Evolutionary conservation across 1,140 invertebrate genomes (phyloP).

Genomic region (Drosophila bocqueti): DNA sequence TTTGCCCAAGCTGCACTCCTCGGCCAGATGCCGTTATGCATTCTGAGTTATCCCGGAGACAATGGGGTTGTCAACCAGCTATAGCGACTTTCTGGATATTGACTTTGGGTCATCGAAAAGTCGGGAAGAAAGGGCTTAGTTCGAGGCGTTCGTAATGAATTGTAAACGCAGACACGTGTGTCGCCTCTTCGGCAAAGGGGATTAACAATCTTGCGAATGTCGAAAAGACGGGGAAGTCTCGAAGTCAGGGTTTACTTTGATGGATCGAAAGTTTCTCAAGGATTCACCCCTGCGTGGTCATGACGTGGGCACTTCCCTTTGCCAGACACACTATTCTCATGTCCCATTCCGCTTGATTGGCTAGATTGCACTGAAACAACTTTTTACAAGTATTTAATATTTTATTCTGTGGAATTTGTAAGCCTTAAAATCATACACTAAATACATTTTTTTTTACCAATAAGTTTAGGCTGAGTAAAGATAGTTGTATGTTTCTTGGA

Average conservation of each 20-base stretch:
- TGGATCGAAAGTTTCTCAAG: slow-evolving; percentile 41
- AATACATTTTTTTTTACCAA: too few species aligned
- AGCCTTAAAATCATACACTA: too few species aligned
- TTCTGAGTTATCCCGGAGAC: slow-evolving; percentile 35
- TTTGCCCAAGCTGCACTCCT: slow-evolving; percentile 53
- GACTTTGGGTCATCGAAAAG: slow-evolving; percentile 67
- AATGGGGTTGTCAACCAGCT: slow-evolving; percentile 50
- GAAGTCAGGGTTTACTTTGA: slow-evolving; percentile 28
- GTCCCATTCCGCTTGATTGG: slow-evolving; percentile 60
- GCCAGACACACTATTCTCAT: slow-evolving; percentile 3
- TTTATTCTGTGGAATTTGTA: too few species aligned
- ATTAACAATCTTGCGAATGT: slow-evolving; percentile 22
- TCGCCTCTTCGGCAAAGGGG: slow-evolving; percentile 21
- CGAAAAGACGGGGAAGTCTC: not conserved
- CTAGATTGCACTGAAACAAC: slow-evolving; percentile 6
- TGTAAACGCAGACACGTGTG: slow-evolving; percentile 78
- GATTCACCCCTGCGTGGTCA: slow-evolving; percentile 28
- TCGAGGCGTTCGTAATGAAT: slow-evolving; percentile 72
- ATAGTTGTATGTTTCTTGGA: too few species aligned
- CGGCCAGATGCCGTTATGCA: slow-evolving; percentile 70
- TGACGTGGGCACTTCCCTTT: slow-evolving; percentile 19
- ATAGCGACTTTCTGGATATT: slow-evolving; percentile 33
- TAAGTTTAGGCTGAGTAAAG: too few species aligned
- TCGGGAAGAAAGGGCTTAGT: slow-evolving; percentile 41
- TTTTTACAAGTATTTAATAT: not conserved